A percentile compares a stretch with the other conserved stretches of the same genome.
Evolutionary conservation across 2,797 vertebrate species (phyloP).

Genomic region (Lagorchestes hirsutus): DNA sequence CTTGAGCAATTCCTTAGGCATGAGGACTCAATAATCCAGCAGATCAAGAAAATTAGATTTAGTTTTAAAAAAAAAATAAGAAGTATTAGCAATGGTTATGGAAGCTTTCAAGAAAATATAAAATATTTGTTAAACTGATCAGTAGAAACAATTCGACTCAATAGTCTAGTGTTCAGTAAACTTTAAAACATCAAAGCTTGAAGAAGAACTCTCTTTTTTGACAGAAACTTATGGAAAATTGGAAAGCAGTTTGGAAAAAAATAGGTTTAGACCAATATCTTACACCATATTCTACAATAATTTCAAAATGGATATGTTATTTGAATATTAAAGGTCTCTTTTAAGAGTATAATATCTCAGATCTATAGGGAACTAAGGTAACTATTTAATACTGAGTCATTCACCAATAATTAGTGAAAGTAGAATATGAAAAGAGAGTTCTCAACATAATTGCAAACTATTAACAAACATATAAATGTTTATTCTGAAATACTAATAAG

Average conservation of each 20-base stretch:
- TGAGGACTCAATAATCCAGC: not conserved
- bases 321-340: not conserved
- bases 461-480: not conserved
- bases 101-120: not conserved
- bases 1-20: not conserved
- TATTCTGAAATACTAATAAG: not conserved
- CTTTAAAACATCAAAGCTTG: not conserved
- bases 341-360: not conserved
- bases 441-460: not conserved
- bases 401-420: not conserved
- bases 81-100: not conserved
- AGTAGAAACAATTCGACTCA: not conserved
- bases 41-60: not conserved
- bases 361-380: not conserved
- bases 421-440: not conserved
- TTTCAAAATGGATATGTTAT: not conserved
- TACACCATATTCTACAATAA: not conserved
- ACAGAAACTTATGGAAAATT: not conserved
- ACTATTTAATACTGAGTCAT: not conserved
- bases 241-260: not conserved
- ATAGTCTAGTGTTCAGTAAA: not conserved
- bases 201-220: not conserved
- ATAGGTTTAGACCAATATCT: not conserved
- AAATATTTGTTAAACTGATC: not conserved
- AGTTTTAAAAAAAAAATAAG: not conserved